Percentiles rank a stretch among this genome's conserved stretches.
phyloP scores from a whole-genome alignment of 2,113 vertebrate genomes.

The Sinocyclocheilus rhinocerous region DNA sequence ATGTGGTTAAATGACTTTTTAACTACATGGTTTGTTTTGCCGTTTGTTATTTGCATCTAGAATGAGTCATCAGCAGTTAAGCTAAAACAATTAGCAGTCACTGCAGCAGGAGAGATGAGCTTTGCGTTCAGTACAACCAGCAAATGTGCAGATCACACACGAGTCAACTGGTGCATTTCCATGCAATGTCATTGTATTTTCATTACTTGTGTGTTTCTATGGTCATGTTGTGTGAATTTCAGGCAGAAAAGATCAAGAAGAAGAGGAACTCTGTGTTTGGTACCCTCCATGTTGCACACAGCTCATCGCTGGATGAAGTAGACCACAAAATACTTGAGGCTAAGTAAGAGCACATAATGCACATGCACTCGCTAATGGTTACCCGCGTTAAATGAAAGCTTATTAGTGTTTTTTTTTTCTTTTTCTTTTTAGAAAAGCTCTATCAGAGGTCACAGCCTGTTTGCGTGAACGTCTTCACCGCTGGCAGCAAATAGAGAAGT shows the following conservation, averaged over 20 bases:
- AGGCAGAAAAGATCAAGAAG: constrained; percentile 99
- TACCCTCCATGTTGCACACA: constrained; percentile 96
- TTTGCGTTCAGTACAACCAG: neutral
- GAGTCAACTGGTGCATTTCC: too few relatives aligned
- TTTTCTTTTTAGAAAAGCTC: constrained; percentile 81
- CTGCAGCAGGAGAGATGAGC: neutral
- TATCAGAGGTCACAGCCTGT: constrained; percentile 94
- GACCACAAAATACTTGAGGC: constrained; percentile 99
- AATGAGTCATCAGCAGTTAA: constrained; percentile 55
- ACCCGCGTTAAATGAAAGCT: neutral
- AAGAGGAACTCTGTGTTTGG: constrained; percentile 95
- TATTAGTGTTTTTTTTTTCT: neutral
- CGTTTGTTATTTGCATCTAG: constrained; percentile 52
- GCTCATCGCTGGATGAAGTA: constrained; percentile 96
- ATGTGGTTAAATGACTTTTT: constrained; percentile 60
- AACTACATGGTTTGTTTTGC: constrained; percentile 58
- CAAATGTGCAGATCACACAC: neutral
- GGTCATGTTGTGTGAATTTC: constrained; percentile 46
- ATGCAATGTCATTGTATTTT: neutral
- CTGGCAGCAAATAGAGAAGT: constrained; percentile 99
- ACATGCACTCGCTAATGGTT: constrained; percentile 6
- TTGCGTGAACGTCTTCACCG: constrained; percentile 95
- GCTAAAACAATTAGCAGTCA: constrained; percentile 53
- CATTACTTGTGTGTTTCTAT: constrained; percentile 11
- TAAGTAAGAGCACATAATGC: constrained; percentile 81